Percentiles rank a stretch among this genome's conserved stretches.
Evolutionary conservation across 2,113 vertebrate genomes (phyloP).

Genomic region (Butorides virescens): DNA sequence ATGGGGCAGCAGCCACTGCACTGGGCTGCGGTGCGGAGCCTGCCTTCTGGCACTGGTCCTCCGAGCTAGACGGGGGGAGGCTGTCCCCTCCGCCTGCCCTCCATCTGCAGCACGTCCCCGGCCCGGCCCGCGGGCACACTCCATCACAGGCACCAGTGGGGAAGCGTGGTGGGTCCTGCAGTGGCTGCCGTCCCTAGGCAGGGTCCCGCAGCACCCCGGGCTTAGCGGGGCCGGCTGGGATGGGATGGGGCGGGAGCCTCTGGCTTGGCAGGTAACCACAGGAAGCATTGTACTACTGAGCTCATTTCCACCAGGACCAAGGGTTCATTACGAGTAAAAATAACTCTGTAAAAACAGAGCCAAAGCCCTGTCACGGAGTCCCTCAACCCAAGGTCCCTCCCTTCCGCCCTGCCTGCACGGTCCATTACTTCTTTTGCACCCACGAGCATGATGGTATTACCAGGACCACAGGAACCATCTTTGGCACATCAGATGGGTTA

Average conservation of each 20-base stretch:
- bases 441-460: background rate
- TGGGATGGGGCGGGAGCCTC: background rate
- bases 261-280: conserved; percentile 5
- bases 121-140: rapidly evolving
- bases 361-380: background rate
- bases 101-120: background rate
- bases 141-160: background rate
- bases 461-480: background rate
- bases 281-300: conserved; percentile 33
- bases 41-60: background rate
- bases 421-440: background rate
- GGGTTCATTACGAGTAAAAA: background rate
- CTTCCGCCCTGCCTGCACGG: background rate
- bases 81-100: background rate
- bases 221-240: rapidly evolving
- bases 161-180: background rate
- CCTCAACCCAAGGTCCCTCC: background rate
- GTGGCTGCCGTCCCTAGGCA: background rate
- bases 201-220: background rate
- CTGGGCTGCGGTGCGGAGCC: rapidly evolving
- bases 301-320: conserved; percentile 39
- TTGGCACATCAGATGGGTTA: background rate
- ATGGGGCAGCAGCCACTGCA: rapidly evolving
- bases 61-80: rapidly evolving
- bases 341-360: background rate